A percentile compares a stretch with the other conserved stretches of the same genome.
Evolutionary conservation across 2,888 invertebrate species (phyloP).

Genomic region (Podabrus alpinus): DNA sequence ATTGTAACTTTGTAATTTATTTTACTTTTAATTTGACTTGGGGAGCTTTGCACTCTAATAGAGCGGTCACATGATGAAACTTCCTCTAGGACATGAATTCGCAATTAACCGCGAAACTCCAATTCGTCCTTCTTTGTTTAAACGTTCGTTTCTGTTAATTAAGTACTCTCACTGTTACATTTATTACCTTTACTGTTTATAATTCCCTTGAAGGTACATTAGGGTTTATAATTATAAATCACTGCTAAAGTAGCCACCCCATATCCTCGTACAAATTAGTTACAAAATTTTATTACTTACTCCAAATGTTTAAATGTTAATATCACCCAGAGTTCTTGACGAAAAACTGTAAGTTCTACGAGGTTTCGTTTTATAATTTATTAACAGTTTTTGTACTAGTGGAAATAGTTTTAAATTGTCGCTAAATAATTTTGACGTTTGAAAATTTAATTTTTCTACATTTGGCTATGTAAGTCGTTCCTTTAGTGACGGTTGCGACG

Average conservation of each 20-base stretch:
- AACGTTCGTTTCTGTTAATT: constrained; percentile 35
- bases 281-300: not conserved
- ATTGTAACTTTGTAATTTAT: constrained; percentile 11
- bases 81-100: constrained; percentile 41
- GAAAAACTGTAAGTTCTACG: no score
- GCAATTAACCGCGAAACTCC: constrained; percentile 41
- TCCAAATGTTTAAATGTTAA: not conserved
- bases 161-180: constrained; percentile 32
- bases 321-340: no score
- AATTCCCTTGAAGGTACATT: not conserved
- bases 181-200: constrained; percentile 32
- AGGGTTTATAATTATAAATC: not conserved
- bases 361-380: no score
- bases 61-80: constrained; percentile 42
- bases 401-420: no score
- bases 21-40: constrained; percentile 30
- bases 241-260: not conserved
- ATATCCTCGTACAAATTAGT: not conserved
- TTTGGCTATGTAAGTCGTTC: no score
- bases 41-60: constrained; percentile 31
- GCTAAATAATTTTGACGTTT: no score
- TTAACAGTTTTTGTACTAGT: no score
- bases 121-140: constrained; percentile 39
- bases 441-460: no score
- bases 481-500: no score